These are phyloP conservation scores for Sthenelais limicola DNA, from an alignment of 2,888 invertebrate genomes.

Conservation along the genomic window DNA sequence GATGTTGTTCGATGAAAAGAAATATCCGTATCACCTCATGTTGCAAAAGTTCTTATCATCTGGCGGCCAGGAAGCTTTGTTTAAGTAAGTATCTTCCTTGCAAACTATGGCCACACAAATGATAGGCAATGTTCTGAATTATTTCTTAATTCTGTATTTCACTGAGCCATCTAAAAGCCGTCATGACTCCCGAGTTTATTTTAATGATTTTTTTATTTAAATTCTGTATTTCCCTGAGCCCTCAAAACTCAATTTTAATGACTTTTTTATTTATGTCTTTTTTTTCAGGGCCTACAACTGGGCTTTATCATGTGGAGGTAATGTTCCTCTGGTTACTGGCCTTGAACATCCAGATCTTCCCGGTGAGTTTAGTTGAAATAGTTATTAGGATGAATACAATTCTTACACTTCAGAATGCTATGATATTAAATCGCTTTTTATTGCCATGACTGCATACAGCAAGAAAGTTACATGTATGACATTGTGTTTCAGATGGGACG, in stretches of 20 bases:
- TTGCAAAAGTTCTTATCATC: slow-evolving; percentile 84
- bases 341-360: slow-evolving; percentile 79
- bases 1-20: slow-evolving; percentile 88
- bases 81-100: slow-evolving; percentile 71
- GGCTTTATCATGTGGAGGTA: slow-evolving; percentile 73
- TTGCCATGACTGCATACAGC: not conserved
- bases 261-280: not conserved
- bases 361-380: slow-evolving; percentile 62
- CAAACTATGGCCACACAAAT: too few relatives aligned
- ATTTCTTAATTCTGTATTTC: too few relatives aligned
- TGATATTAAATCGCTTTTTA: not conserved
- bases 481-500: slow-evolving; percentile 76
- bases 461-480: not conserved
- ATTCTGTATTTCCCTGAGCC: too few relatives aligned
- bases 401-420: not conserved
- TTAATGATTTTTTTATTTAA: too few relatives aligned
- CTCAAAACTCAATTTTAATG: too few relatives aligned
- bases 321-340: slow-evolving; percentile 75
- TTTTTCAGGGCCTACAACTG: slow-evolving; percentile 77
- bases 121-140: too few relatives aligned
- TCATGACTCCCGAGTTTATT: too few relatives aligned
- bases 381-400: not conserved
- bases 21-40: slow-evolving; percentile 88
- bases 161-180: too few relatives aligned
- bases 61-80: slow-evolving; percentile 83